Conservation (phyloP, 2,888 invertebrate species). For the Cosmia pyralina region DNA sequence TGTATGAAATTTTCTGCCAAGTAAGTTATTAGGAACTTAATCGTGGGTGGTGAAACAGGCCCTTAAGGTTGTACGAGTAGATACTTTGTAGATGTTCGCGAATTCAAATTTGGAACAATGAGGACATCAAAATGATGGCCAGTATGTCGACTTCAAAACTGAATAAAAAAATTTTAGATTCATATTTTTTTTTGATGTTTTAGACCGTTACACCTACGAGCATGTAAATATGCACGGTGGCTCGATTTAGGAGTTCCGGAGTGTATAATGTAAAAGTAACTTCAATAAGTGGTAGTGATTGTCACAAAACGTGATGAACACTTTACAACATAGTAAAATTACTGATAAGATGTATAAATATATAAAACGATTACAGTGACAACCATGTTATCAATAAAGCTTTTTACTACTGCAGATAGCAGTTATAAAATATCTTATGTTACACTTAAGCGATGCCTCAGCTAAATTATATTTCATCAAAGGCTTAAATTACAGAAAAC, state of each 20-base stretch:
- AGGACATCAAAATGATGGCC: background rate
- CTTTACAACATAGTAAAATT: slow-evolving; percentile 1
- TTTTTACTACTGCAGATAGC: slow-evolving; percentile 42
- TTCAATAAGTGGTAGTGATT: background rate
- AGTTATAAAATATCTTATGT: slow-evolving; percentile 34
- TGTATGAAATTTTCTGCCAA: too few species aligned
- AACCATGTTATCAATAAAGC: slow-evolving; percentile 48
- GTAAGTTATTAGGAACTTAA: too few species aligned
- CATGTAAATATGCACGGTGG: background rate
- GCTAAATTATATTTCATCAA: slow-evolving; percentile 18
- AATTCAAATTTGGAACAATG: background rate
- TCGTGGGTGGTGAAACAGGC: too few species aligned
- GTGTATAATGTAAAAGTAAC: background rate
- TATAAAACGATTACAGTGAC: slow-evolving; percentile 14
- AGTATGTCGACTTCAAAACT: background rate
- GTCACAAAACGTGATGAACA: slow-evolving; percentile 23
- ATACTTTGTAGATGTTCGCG: background rate
- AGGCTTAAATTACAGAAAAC: background rate
- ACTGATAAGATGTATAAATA: slow-evolving; percentile 17
- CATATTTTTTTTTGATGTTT: background rate
- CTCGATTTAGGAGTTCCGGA: background rate
- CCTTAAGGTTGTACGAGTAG: too few species aligned
- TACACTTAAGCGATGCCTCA: slow-evolving; percentile 10
- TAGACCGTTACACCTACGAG: background rate
- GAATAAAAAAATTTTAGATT: background rate